phyloP scores from a whole-genome alignment of 2,888 invertebrate genomes.

The Aleiodes leptofemur region DNA sequence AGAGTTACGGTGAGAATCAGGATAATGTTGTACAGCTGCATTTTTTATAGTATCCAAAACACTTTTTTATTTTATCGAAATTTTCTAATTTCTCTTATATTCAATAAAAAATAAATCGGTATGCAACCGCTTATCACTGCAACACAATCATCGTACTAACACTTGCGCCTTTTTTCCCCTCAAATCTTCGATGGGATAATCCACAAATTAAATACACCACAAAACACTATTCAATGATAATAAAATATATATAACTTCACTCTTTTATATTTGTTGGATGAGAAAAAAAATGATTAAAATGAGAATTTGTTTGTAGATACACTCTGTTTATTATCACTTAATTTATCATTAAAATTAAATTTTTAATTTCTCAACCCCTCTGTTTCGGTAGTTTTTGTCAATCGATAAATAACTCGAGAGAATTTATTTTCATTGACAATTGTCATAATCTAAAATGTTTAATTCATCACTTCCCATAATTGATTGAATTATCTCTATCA shows the following conservation, averaged over 20 bases:
- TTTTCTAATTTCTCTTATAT: constrained; percentile 6
- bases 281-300: no score
- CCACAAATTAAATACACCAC: constrained; percentile 22
- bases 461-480: background rate
- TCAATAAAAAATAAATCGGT: constrained; percentile 36
- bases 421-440: constrained; percentile 8
- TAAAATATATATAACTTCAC: no score
- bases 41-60: constrained; percentile 60
- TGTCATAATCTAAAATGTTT: constrained; percentile 4
- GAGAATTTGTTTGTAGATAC: no score
- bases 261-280: no score
- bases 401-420: background rate
- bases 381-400: background rate
- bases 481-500: constrained; percentile 8
- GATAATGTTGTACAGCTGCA: constrained; percentile 54
- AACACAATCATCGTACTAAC: constrained; percentile 57
- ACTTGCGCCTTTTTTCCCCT: constrained; percentile 36
- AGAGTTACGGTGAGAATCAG: constrained; percentile 53
- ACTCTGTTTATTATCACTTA: background rate
- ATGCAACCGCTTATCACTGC: constrained; percentile 56
- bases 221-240: constrained; percentile 4
- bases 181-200: constrained; percentile 16
- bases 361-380: background rate
- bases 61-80: constrained; percentile 40
- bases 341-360: no score